Evolutionary conservation across 2,113 vertebrate species (phyloP).

Genomic region (Origma solitaria): DNA sequence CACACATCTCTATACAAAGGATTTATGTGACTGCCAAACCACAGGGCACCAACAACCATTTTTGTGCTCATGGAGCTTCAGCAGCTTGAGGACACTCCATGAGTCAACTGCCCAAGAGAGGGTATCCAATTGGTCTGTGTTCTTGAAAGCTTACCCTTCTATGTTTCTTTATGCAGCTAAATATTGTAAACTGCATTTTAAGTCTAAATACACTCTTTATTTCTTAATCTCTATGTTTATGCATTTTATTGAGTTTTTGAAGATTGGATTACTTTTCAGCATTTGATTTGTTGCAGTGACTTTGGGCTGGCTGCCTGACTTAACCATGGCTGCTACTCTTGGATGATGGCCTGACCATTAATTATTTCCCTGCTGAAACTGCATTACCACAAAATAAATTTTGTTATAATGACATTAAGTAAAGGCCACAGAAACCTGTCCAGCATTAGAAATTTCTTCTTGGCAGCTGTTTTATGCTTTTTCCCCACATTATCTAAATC

Average conservation of each 20-base stretch:
- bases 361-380: constrained; percentile 52
- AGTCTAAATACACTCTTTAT: background rate
- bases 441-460: background rate
- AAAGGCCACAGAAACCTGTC: constrained; percentile 18
- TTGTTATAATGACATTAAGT: constrained; percentile 22
- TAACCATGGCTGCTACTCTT: background rate
- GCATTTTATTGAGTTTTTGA: constrained; percentile 20
- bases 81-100: background rate
- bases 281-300: constrained; percentile 24
- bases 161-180: background rate
- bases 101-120: background rate
- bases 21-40: background rate
- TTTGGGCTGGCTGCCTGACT: constrained; percentile 24
- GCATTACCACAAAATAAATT: constrained; percentile 50
- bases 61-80: background rate
- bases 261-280: constrained; percentile 1
- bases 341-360: constrained; percentile 13
- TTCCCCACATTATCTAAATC: background rate
- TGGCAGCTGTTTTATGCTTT: background rate
- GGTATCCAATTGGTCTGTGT: background rate
- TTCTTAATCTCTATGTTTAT: background rate
- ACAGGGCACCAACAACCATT: background rate
- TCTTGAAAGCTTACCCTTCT: background rate
- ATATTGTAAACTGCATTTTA: background rate
- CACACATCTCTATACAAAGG: background rate